Base-by-base conservation (phyloP, 1,140 invertebrate species). In the Dysdera silvatica region DNA sequence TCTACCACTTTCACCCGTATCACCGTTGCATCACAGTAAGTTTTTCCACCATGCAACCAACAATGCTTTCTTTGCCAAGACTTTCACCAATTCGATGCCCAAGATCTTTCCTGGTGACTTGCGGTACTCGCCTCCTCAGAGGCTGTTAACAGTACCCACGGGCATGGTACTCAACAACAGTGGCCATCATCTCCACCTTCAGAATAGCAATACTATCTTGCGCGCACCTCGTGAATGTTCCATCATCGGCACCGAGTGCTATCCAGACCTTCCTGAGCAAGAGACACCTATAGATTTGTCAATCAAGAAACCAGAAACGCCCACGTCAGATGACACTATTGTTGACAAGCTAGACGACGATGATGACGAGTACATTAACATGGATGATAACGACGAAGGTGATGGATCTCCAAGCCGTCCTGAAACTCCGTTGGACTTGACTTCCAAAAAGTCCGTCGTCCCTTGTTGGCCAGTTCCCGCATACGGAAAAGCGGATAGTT, bases 211-310 rank as follows among this genome's bases (percentile, higher is more conserved):
- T n/a, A n/a, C n/a, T 40, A 53, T 24, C 18, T 45, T 62, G 12
- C 48, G 49, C 12, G 28, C 43, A 35, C 40, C 58, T 2, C 16
- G 43, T 5, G 52, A 45, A 5, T 35, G 52, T 26, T 59, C 54
- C 2, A 55, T 59, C 41, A 29, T 41, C 29, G 35, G 58, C n/a
- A 52, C 54, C 8, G 66, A 68, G 14, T 49, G 29, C 26, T 55
- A 49, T 28, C 41, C 43, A 31, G 71, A 67, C 60, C 28, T 67
- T 31, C 71, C 71, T 4, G 71, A 73, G 52, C 72, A 73, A 61
- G 72, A 73, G 12, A 67, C 45, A 1, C 72, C 72, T 4, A 73
- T 73, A 28, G 72, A 73, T 54, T 61, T 73, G 35, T 71, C 71
- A 32, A 53, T 68, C 1, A 67, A 68, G 56, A 67, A 58, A 26